Evolutionary conservation across 2,888 invertebrate species (phyloP).

Genomic region (Sinopyrophorus schimmeli): DNA sequence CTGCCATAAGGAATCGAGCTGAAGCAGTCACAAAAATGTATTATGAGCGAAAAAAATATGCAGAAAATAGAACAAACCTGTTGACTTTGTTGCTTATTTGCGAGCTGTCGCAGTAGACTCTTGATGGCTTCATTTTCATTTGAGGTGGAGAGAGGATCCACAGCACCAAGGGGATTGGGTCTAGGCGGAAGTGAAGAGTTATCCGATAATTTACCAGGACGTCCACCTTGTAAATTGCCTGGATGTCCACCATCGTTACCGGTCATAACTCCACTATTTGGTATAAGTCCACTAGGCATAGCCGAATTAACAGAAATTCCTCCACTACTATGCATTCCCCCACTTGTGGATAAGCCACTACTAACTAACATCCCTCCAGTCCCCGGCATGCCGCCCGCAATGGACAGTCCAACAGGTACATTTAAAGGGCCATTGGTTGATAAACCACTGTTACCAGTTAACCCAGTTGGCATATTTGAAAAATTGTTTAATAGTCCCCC

Average conservation of each 20-base stretch:
- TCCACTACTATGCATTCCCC: slow-evolving; percentile 7
- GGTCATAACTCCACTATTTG: slow-evolving; percentile 19
- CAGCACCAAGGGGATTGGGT: slow-evolving; percentile 39
- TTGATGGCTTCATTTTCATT: slow-evolving; percentile 57
- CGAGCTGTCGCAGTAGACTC: slow-evolving; percentile 58
- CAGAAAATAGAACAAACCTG: slow-evolving; percentile 10
- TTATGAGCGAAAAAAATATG: neutral
- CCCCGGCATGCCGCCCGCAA: slow-evolving; percentile 15
- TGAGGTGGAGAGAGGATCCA: slow-evolving; percentile 31
- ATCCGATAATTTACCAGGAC: slow-evolving; percentile 22
- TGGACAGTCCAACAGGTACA: slow-evolving; percentile 21
- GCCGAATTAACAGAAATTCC: slow-evolving; percentile 14
- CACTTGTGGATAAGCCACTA: slow-evolving; percentile 9
- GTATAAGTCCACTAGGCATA: slow-evolving; percentile 12
- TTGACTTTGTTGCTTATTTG: slow-evolving; percentile 41
- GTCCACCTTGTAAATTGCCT: slow-evolving; percentile 24
- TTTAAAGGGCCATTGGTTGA: slow-evolving; percentile 5
- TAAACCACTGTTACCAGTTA: slow-evolving; percentile 2
- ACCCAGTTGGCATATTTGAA: slow-evolving; percentile 15
- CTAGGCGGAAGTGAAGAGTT: slow-evolving; percentile 32
- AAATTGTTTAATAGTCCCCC: slow-evolving; percentile 25
- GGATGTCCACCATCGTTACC: slow-evolving; percentile 20
- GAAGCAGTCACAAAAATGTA: too few species aligned
- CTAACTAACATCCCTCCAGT: slow-evolving; percentile 8
- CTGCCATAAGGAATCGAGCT: slow-evolving; percentile 49